A percentile compares a stretch with the other conserved stretches of the same genome.
Conservation (phyloP, 2,888 invertebrate genomes). For the Lithophane semibrunnea region DNA sequence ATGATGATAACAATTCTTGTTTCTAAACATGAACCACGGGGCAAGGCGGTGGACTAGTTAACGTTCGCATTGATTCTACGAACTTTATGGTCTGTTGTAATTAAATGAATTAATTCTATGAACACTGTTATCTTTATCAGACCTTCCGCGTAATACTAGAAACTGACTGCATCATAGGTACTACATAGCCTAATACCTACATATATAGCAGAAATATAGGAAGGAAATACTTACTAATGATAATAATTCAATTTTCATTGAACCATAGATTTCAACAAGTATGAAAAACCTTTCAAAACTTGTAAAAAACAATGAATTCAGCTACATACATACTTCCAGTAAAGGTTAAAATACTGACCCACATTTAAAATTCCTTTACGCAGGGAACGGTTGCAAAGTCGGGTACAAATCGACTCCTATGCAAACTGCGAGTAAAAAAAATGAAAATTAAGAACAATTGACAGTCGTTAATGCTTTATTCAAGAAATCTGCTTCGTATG, state of each 20-base stretch:
- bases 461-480: background rate
- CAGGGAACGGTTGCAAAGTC: conserved; percentile 19
- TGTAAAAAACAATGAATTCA: background rate
- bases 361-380: conserved; percentile 33
- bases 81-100: conserved; percentile 9
- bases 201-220: background rate
- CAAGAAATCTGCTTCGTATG: background rate
- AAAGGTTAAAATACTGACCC: conserved; percentile 43
- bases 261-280: background rate
- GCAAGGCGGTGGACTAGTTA: conserved; percentile 48
- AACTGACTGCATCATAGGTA: conserved; percentile 1
- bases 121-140: conserved; percentile 16
- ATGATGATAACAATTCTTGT: conserved; percentile 46
- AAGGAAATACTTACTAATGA: background rate
- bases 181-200: background rate
- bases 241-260: background rate
- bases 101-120: conserved; percentile 21
- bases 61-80: conserved; percentile 29
- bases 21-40: conserved; percentile 56
- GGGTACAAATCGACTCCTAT: background rate
- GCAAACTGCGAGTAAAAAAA: background rate
- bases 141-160: conserved; percentile 29
- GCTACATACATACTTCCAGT: background rate
- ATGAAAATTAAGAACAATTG: background rate
- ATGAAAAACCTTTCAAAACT: background rate